These are phyloP conservation scores for Fulmarus glacialis DNA, from an alignment of 2,113 vertebrate species.

Conservation along the genomic window DNA sequence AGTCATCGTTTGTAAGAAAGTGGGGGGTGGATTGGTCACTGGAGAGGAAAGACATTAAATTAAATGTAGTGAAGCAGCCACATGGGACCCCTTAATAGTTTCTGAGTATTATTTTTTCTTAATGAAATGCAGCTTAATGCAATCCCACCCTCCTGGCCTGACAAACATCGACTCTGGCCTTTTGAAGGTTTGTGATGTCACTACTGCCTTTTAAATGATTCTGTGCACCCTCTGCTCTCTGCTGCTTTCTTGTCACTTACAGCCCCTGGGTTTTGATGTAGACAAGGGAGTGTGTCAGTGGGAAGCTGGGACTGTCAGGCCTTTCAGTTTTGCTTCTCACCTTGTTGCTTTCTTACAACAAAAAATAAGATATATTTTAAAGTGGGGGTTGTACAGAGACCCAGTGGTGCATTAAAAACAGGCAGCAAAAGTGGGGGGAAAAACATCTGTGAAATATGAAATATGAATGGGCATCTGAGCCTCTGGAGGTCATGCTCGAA, in stretches of 20 bases:
- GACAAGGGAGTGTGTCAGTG: not conserved
- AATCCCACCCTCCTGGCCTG: not conserved
- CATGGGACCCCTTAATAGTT: slow-evolving; percentile 48
- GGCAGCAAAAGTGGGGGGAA: not conserved
- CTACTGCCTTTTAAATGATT: not conserved
- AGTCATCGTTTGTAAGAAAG: slow-evolving; percentile 31
- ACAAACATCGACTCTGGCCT: not conserved
- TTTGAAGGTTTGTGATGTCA: not conserved
- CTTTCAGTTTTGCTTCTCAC: slow-evolving; percentile 25
- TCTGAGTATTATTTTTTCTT: slow-evolving; percentile 47
- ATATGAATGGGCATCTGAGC: slow-evolving; percentile 34
- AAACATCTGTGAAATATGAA: slow-evolving; percentile 10
- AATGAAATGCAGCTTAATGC: slow-evolving; percentile 61
- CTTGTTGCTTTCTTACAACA: slow-evolving; percentile 1
- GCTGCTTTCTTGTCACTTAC: slow-evolving; percentile 1
- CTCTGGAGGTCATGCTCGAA: not conserved
- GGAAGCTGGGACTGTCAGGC: slow-evolving; percentile 19
- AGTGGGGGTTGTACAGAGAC: not conserved
- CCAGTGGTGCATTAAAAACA: not conserved
- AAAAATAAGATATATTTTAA: not conserved
- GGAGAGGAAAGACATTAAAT: slow-evolving; percentile 61
- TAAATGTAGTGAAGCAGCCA: slow-evolving; percentile 47
- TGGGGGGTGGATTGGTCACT: slow-evolving; percentile 44
- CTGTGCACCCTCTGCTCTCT: not conserved
- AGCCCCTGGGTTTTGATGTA: not conserved